Base-by-base conservation (phyloP, 2,797 vertebrate species). In the Rhyacichthys aspro region DNA sequence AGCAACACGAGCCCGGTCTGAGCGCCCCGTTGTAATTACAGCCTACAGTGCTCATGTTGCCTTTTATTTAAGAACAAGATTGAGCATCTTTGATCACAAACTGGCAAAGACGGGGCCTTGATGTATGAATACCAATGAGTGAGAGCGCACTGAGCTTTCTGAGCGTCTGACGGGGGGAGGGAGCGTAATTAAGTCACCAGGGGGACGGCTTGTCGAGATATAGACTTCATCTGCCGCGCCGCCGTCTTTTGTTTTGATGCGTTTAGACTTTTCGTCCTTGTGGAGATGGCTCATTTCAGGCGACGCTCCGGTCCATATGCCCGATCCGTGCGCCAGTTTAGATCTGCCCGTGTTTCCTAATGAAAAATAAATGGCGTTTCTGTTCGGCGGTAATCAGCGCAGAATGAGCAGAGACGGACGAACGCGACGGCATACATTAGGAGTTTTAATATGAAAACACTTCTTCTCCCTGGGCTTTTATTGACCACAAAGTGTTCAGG, bases 51-150 rank as follows among this genome's bases (percentile, higher is more conserved):
- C 28, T 49, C 47, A n/a, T 49, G 47, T 49, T 17, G 32, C 32
- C 47, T 49, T 49, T 49, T 49, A 49, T 49, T 49, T 49, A 49
- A 49, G 47, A 49, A 49, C 47, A 49, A 49, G 47, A 36, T 34
- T 16, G 47, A 49, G 47, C 47, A 36, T 49, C 47, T 49, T 52
- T 52, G 49, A 52, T 52, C 49, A 52, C 16, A 52, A 52, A 52
- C 49, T 52, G 49, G 49, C 49, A 52, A 52, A 34, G 34, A 14
- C 17, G 34, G 61, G 56, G 67, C 63, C 69, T 76, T 82, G 76
- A 85, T 79, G 81, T 78, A 79, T 59, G 70, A 63, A 70, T 52
- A 14, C 49, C 36, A 38, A 52, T 52, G 49, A 52, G 45, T 33
- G 45, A 49, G 10, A 10, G 32, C 8, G 23, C 23, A 28, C 7